These are phyloP conservation scores for Antidorcas marsupialis DNA, from an alignment of 2,113 vertebrate genomes.

Conservation along the genomic window DNA sequence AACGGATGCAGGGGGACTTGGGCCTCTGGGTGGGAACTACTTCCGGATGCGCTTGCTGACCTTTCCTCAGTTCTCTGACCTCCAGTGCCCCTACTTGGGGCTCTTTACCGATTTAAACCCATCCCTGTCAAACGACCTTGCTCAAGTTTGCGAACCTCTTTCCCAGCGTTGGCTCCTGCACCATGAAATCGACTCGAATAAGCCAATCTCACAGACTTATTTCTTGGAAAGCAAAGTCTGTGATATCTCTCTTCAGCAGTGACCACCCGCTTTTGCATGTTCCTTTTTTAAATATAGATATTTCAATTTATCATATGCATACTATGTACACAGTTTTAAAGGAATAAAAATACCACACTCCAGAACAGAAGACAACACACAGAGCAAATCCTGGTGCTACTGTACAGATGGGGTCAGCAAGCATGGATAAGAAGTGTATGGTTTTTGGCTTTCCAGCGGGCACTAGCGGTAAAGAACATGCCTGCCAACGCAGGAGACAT, in stretches of 20 bases:
- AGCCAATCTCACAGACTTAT: neutral
- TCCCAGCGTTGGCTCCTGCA: neutral
- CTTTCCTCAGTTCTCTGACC: neutral
- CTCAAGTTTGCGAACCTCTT: neutral
- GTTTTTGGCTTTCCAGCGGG: fast-evolving
- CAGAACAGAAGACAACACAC: no score
- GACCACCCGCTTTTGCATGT: fast-evolving
- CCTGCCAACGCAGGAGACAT: neutral
- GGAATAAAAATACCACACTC: neutral
- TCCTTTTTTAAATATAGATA: neutral
- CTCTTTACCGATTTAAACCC: neutral
- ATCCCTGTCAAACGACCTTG: neutral
- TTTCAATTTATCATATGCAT: neutral
- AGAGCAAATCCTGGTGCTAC: neutral
- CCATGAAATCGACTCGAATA: fast-evolving
- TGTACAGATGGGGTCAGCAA: neutral
- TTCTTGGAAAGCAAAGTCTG: neutral
- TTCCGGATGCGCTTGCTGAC: fast-evolving
- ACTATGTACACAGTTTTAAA: neutral
- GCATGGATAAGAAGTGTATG: fast-evolving
- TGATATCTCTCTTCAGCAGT: neutral
- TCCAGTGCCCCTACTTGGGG: fast-evolving
- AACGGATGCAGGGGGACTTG: fast-evolving
- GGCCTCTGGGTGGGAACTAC: neutral
- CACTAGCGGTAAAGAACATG: fast-evolving